These are phyloP conservation scores for Eupristina koningsbergeri DNA, from an alignment of 1,140 invertebrate genomes.

Conservation along the genomic window DNA sequence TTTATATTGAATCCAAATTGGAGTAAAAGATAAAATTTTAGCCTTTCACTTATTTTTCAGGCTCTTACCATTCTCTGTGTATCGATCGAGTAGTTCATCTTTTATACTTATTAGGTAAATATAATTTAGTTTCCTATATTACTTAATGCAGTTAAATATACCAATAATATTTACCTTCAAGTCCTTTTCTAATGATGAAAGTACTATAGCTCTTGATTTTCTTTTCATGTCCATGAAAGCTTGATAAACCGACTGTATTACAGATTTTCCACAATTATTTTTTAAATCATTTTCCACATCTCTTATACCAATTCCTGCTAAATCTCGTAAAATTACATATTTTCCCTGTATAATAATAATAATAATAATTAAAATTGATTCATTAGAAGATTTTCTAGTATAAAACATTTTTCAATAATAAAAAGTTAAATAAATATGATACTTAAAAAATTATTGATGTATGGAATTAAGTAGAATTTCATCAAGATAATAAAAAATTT, in stretches of 20 bases:
- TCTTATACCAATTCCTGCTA: slow-evolving; percentile 74
- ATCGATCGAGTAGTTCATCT: slow-evolving; percentile 2
- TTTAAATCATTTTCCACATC: slow-evolving; percentile 66
- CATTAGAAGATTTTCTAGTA: no score
- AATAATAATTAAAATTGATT: not conserved
- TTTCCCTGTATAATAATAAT: slow-evolving; percentile 71
- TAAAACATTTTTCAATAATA: no score
- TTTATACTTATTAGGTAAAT: not conserved
- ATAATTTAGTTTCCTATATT: not conserved
- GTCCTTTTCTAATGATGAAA: slow-evolving; percentile 69
- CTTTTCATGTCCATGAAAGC: slow-evolving; percentile 72
- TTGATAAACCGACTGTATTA: slow-evolving; percentile 63
- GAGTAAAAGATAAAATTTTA: not conserved
- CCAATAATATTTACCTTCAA: slow-evolving; percentile 62
- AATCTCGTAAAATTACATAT: slow-evolving; percentile 75
- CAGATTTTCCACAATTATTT: slow-evolving; percentile 62
- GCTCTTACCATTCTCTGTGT: not conserved
- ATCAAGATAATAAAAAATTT: no score
- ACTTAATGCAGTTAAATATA: not conserved
- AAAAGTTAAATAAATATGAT: no score
- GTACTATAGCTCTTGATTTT: slow-evolving; percentile 72
- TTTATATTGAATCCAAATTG: not conserved
- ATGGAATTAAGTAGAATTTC: no score
- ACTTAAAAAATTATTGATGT: no score
- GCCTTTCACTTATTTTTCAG: not conserved